Percentiles rank a stretch among this genome's conserved stretches.
Conservation (phyloP, 64 coral and sea anemone genomes). For the Actinia equina region DNA sequence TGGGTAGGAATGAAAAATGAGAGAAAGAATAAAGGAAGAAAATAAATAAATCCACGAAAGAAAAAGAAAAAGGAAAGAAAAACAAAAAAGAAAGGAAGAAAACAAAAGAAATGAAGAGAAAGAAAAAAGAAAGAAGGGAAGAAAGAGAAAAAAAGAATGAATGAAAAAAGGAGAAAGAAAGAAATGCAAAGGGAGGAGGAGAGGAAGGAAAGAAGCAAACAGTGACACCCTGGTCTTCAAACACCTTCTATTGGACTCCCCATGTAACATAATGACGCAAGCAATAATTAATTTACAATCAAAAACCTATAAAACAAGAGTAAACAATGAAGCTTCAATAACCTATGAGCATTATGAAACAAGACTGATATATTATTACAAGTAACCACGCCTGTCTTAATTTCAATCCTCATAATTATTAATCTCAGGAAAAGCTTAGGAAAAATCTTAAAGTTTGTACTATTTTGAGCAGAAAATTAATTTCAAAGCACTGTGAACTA, state of each 20-base stretch:
- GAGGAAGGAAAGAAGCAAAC: no score
- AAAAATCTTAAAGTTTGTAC: background rate
- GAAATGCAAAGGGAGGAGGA: no score
- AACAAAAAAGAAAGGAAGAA: no score
- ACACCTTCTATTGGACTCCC: background rate
- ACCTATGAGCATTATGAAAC: background rate
- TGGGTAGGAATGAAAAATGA: no score
- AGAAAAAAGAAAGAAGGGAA: no score
- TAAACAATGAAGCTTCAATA: background rate
- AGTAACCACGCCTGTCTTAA: background rate
- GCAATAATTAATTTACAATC: background rate
- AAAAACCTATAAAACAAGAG: background rate
- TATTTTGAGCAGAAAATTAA: background rate
- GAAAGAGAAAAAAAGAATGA: no score
- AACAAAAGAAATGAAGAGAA: no score
- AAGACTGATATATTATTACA: background rate
- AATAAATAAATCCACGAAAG: no score
- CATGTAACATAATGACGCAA: background rate
- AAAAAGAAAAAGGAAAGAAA: no score
- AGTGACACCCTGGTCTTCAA: background rate
- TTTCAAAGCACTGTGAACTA: background rate
- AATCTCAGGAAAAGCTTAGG: background rate
- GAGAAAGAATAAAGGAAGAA: no score
- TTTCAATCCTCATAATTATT: background rate
- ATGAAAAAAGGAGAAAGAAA: no score